Evolutionary conservation across 1,140 invertebrate genomes (phyloP), one percentile per base, ranked within the genome.

Genomic region (Aphaenogaster floridana): DNA sequence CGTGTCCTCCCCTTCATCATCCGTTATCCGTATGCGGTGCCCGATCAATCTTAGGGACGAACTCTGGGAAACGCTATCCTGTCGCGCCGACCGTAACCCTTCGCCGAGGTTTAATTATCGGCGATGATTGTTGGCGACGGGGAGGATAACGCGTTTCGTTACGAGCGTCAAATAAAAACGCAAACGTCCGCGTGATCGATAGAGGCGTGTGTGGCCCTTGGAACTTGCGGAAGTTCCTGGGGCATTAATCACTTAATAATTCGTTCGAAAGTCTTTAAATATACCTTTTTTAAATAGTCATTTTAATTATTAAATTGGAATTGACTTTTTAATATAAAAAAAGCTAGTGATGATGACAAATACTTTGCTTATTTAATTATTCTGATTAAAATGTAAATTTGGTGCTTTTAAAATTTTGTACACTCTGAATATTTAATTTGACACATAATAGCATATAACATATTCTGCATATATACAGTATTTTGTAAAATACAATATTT

Each of bases 141-240:
- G n/a, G 3, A 57, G 36, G 52, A 59, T 81, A 42, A 71, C 8
- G 39, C 15, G 8, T 54, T 81, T 81, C 11, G 52, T 71, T 3
- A 15, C 2, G 36, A 45, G 11, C 9, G 64, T 77, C 28, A 59
- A 79, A 63, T 78, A 66, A 50, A 79, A 79, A 1, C 28, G 9
- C 28, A 8, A 36, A 59, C 17, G 7, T 71, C 7, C 4, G 11
- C 15, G 63, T 15, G 64, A 71, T 81, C 52, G 63, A 80, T 68
- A 50, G n/a, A 68, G 61, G 13, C 45, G 4, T 66, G n/a, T 39
- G 13, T 21, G 34, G 7, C 4, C 36, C 59, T 50, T 57, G 9
- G 4, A 52, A 45, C 7, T 61, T 28, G 50, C 2, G 36, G 61
- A 7, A 42, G 13, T 11, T 17, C 7, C 39, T n/a, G 11, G 21